A percentile compares a stretch with the other conserved stretches of the same genome.
Evolutionary conservation across 2,888 invertebrate genomes (phyloP).

Genomic region (Lumbricus terrestris): DNA sequence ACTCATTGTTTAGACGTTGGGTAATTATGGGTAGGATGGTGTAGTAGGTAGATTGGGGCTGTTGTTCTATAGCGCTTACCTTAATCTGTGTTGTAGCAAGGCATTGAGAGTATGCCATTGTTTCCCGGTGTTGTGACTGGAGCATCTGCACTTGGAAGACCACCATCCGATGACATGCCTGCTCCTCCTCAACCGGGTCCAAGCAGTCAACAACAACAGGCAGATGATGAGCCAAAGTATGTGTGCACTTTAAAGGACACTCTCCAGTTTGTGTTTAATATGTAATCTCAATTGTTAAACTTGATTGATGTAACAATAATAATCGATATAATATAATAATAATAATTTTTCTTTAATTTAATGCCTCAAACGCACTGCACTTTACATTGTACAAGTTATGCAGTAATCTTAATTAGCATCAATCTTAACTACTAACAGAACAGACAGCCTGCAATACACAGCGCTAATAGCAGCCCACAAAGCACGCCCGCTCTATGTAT

Average conservation of each 20-base stretch:
- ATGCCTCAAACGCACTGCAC: too few species aligned
- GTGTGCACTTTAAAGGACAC: too few species aligned
- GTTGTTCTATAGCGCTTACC: background rate
- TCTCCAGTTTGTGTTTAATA: background rate
- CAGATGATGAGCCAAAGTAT: background rate
- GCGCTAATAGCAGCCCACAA: too few species aligned
- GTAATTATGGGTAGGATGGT: background rate
- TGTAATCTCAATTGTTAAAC: background rate
- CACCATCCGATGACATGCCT: background rate
- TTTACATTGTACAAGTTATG: too few species aligned
- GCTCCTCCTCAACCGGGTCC: conserved; percentile 11
- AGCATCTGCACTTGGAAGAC: conserved; percentile 6
- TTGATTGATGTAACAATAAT: too few species aligned
- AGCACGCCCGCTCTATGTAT: too few species aligned
- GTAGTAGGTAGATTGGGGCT: background rate
- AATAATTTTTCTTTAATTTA: too few species aligned
- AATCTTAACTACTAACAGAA: too few species aligned
- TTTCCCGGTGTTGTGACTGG: conserved; percentile 50
- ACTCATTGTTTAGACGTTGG: background rate
- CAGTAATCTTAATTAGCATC: too few species aligned
- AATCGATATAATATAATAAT: too few species aligned
- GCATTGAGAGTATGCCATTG: conserved; percentile 55
- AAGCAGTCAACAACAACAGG: conserved; percentile 6
- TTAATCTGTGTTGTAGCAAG: conserved; percentile 46
- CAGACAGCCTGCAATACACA: too few species aligned